Conservation (phyloP, 2,113 vertebrate species). For the Poeciliopsis turrubarensis region DNA sequence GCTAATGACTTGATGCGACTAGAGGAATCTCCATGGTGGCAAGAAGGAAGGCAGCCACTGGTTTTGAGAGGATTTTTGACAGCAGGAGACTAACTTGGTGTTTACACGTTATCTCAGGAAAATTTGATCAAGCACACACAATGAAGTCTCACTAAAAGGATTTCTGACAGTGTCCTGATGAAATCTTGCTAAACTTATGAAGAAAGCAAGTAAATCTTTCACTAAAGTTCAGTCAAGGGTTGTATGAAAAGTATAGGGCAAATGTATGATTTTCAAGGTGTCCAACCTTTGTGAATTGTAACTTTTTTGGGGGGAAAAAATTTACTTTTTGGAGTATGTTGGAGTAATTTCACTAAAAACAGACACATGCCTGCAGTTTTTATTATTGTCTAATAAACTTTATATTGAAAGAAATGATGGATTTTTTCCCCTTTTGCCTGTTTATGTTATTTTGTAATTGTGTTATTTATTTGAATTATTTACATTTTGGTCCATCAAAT, state of each 20-base stretch:
- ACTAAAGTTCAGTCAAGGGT: neutral
- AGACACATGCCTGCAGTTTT: too few relatives aligned
- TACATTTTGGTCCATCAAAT: too few relatives aligned
- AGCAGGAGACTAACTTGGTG: conserved; percentile 4
- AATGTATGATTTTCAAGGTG: neutral
- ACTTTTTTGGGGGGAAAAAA: neutral
- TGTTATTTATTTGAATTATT: too few relatives aligned
- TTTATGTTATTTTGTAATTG: too few relatives aligned
- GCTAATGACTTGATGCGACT: conserved; percentile 77
- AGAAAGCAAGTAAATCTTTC: neutral
- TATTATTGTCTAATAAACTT: too few relatives aligned
- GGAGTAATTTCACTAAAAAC: too few relatives aligned
- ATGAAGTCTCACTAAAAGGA: neutral
- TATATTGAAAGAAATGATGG: too few relatives aligned
- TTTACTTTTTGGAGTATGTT: too few relatives aligned
- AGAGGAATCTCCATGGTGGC: conserved; percentile 55
- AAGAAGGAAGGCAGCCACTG: conserved; percentile 8
- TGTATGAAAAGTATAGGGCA: neutral
- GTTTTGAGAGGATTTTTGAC: neutral
- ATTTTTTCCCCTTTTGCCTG: too few relatives aligned
- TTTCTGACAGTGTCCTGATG: neutral
- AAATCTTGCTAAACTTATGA: neutral
- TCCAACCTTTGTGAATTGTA: neutral
- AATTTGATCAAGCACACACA: neutral
- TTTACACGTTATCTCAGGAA: neutral